Evolutionary conservation across 2,797 vertebrate genomes (phyloP), one percentile per base, ranked within the genome.

Genomic region (Galago senegalensis): DNA sequence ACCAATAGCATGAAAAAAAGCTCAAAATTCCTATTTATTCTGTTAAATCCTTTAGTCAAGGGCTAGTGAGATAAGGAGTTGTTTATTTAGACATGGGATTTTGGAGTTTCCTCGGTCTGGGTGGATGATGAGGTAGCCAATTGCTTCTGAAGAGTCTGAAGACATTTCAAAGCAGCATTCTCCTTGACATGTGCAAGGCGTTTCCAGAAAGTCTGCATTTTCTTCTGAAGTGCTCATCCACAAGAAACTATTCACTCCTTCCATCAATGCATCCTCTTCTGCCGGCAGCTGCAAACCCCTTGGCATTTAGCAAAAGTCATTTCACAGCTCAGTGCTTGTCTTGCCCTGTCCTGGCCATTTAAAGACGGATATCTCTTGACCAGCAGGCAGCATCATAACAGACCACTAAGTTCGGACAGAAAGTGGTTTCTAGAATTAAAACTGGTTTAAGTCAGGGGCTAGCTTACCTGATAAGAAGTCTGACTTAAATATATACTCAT

Each of bases 131-230:
- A 90, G 63, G 69, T 3, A 80, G 21, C 43, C 77, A 58, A 29
- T 3, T 65, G 67, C 67, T 93, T 79, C 58, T 91, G 65, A 89
- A n/a, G 63, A 82, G 40, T 61, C 76, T 69, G 67, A 80, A 67
- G 61, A 75, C 37, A 80, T 86, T 90, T 91, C 79, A 79, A 93
- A 96, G 69, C 34, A 76, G 93, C 91, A 25, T 67, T 80, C 60
- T 77, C 73, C 27, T 56, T 84, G 94, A 93, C 61, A 77, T 31
- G 63, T 20, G 18, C 18, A 79, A 89, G 84, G 67, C n/a, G n/a
- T 97, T 95, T 65, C 89, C 70, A 84, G 91, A 95, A 92, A 95
- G 61, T 53, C 40, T 95, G 60, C 80, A 61, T 73, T 61, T 92
- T 76, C 53, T 89, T 53, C 79, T 72, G 10, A 77, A 93, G 83